Evolutionary conservation across 2,888 invertebrate genomes (phyloP).

Genomic region (Spilosoma lubricipeda): DNA sequence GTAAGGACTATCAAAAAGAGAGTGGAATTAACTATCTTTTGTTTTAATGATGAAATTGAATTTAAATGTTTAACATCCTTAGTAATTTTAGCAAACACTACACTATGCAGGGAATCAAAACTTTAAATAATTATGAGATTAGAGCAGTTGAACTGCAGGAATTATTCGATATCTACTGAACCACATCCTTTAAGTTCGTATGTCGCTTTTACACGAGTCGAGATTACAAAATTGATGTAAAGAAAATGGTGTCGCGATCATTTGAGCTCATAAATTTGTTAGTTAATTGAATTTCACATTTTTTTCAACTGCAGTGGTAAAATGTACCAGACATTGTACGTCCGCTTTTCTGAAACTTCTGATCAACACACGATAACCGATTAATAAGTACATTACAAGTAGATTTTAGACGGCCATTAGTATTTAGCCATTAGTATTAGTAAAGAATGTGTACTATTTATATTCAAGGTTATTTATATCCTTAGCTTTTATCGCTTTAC

Average conservation of each 20-base stretch:
- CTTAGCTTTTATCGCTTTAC: not conserved
- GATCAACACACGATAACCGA: not conserved
- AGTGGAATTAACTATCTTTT: not conserved
- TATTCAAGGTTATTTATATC: not conserved
- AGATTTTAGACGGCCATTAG: no score
- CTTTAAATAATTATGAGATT: constrained; percentile 52
- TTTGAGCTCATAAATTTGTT: constrained; percentile 11
- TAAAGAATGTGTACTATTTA: no score
- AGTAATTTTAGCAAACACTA: not conserved
- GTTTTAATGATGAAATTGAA: not conserved
- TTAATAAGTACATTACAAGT: not conserved
- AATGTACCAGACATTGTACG: not conserved
- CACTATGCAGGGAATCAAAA: not conserved
- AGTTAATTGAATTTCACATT: not conserved
- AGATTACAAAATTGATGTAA: constrained; percentile 30
- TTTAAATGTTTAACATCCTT: not conserved
- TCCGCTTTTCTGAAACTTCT: not conserved
- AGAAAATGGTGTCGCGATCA: constrained; percentile 37
- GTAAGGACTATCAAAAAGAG: not conserved
- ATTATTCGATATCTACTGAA: constrained; percentile 62
- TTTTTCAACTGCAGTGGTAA: not conserved
- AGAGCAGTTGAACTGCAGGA: constrained; percentile 63
- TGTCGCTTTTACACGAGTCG: constrained; percentile 58
- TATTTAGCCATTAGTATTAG: no score
- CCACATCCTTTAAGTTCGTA: constrained; percentile 58